Evolutionary conservation across 2,888 invertebrate genomes (phyloP).

Genomic region (Drosophila sordidapex): DNA sequence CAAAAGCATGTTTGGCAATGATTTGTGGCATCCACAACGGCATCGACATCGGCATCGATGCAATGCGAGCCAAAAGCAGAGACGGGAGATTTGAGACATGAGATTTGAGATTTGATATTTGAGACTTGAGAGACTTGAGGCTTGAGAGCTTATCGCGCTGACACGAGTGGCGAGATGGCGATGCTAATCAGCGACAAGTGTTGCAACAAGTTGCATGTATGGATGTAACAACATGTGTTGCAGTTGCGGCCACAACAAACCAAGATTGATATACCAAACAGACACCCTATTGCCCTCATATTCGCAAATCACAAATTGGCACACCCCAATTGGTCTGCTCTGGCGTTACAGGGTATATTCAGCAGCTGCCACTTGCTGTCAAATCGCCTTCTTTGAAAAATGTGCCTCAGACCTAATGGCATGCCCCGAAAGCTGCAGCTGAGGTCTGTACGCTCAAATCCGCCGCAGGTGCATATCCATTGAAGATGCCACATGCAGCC

Average conservation of each 20-base stretch:
- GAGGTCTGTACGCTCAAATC: constrained; percentile 11
- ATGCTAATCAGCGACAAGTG: constrained; percentile 69
- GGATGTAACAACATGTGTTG: constrained; percentile 55
- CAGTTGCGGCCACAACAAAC: constrained; percentile 17
- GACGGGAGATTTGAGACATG: constrained; percentile 9
- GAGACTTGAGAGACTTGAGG: not conserved
- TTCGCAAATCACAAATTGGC: not conserved
- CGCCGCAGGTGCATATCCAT: constrained; percentile 50
- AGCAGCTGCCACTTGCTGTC: constrained; percentile 53
- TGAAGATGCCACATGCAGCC: constrained; percentile 30
- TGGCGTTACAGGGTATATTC: constrained; percentile 25
- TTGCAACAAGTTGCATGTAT: constrained; percentile 47
- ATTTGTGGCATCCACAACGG: constrained; percentile 67
- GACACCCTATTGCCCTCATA: not conserved
- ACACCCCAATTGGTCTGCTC: not conserved
- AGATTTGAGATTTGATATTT: constrained; percentile 10
- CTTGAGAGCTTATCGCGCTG: constrained; percentile 61
- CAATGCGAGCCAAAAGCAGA: constrained; percentile 22
- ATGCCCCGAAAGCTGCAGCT: constrained; percentile 2
- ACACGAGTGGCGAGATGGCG: constrained; percentile 61
- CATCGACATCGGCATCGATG: constrained; percentile 19
- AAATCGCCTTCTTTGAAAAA: constrained; percentile 27
- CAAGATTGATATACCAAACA: not conserved
- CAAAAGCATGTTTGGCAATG: constrained; percentile 74
- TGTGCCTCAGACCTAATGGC: constrained; percentile 18